A percentile compares a stretch with the other conserved stretches of the same genome.
phyloP scores from a whole-genome alignment of 2,113 vertebrate genomes.

The Gracilinanus agilis region DNA sequence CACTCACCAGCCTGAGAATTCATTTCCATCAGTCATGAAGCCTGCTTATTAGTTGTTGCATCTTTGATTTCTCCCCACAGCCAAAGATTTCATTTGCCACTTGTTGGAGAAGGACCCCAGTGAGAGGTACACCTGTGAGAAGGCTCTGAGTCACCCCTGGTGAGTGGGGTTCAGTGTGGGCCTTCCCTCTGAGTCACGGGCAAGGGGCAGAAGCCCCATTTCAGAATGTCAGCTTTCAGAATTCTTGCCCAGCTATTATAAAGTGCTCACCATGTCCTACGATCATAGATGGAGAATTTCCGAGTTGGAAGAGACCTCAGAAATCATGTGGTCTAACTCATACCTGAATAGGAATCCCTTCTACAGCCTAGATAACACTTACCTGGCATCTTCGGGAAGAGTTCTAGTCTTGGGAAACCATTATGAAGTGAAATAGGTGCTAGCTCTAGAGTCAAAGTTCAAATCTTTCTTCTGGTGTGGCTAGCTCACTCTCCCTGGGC shows the following conservation, averaged over 20 bases:
- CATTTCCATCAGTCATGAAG: constrained; percentile 63
- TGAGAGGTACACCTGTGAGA: constrained; percentile 90
- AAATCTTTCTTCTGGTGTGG: background rate
- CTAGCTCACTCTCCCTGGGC: background rate
- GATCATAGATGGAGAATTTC: background rate
- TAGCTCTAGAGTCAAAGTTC: background rate
- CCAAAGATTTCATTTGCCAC: constrained; percentile 94
- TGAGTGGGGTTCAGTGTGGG: constrained; percentile 77
- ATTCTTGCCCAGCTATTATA: background rate
- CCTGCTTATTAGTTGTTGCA: constrained; percentile 41
- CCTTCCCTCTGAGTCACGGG: background rate
- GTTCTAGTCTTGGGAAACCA: background rate
- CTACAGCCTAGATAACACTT: background rate
- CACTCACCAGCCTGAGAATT: constrained; percentile 66
- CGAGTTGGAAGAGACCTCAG: background rate
- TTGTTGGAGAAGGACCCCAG: constrained; percentile 93
- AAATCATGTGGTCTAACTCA: background rate
- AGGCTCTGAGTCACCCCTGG: constrained; percentile 94
- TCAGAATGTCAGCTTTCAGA: background rate
- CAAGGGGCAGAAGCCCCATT: background rate
- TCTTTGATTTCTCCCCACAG: constrained; percentile 81
- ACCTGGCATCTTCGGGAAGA: background rate
- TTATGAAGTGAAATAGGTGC: background rate
- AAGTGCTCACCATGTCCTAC: background rate
- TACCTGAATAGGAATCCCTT: background rate